Evolutionary conservation across 30 jellyfish, hydroid and myxozoan genomes (phyloP).

Genomic region (Catostylus mosaicus): DNA sequence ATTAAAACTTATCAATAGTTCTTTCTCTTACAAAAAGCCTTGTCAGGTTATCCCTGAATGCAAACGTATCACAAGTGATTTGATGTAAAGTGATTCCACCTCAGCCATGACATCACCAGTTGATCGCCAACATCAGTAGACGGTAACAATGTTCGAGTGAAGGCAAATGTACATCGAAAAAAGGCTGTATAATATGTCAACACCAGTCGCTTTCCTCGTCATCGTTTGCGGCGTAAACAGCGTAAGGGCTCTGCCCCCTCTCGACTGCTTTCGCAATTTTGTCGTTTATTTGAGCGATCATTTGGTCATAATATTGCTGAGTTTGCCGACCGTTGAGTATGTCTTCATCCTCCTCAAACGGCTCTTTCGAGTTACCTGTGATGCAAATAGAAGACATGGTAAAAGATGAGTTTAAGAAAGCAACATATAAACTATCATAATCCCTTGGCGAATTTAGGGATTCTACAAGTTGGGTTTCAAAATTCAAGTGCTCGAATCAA

Average conservation of each 20-base stretch:
- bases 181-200: conserved; percentile 31
- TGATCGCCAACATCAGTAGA: background rate
- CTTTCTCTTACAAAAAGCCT: background rate
- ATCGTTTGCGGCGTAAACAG: conserved; percentile 77
- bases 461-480: no score
- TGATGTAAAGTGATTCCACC: background rate
- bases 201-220: conserved; percentile 99
- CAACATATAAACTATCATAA: no score
- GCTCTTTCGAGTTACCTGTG: conserved; percentile 43
- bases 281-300: conserved; percentile 95
- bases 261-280: conserved; percentile 96
- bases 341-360: conserved; percentile 72
- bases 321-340: conserved; percentile 88
- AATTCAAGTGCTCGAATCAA: no score
- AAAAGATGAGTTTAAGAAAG: no score
- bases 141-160: background rate
- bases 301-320: conserved; percentile 95
- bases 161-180: background rate
- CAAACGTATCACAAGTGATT: background rate
- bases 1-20: background rate
- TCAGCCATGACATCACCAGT: background rate
- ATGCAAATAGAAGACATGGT: background rate
- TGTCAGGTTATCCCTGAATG: background rate
- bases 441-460: no score
- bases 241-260: conserved; percentile 77